Conservation (phyloP, 2,888 invertebrate species). For the Hyles lineata region DNA sequence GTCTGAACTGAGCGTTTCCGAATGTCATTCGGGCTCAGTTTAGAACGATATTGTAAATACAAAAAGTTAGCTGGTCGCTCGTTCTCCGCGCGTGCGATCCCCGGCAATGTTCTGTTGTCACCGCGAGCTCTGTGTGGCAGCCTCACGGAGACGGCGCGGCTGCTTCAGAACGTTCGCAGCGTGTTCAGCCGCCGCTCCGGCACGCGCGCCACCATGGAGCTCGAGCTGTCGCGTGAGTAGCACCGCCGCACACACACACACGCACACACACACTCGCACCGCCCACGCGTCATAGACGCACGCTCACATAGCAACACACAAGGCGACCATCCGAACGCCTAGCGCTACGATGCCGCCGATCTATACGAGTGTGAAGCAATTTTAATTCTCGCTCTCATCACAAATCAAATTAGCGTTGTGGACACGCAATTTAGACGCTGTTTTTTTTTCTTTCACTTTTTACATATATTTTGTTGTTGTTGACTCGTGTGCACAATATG, state of each 20-base stretch:
- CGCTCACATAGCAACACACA: constrained; percentile 48
- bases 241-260: constrained; percentile 30
- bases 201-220: constrained; percentile 92
- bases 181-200: constrained; percentile 93
- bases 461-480: constrained; percentile 9
- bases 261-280: constrained; percentile 52
- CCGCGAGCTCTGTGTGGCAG: constrained; percentile 85
- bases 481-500: constrained; percentile 18
- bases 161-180: constrained; percentile 97
- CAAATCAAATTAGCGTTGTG: constrained; percentile 30
- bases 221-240: constrained; percentile 97
- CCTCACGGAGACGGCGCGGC: constrained; percentile 98
- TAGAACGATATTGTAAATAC: background rate
- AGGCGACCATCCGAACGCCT: background rate
- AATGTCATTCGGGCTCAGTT: background rate
- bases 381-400: constrained; percentile 3
- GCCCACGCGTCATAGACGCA: constrained; percentile 56
- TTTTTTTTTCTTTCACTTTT: constrained; percentile 6
- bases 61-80: background rate
- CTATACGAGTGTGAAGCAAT: background rate
- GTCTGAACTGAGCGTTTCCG: background rate
- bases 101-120: constrained; percentile 66
- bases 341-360: background rate
- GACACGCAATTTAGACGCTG: constrained; percentile 32
- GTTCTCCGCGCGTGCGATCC: constrained; percentile 32